These are phyloP conservation scores for Delphinapterus leucas DNA, from an alignment of 2,113 vertebrate species.

Conservation along the genomic window DNA sequence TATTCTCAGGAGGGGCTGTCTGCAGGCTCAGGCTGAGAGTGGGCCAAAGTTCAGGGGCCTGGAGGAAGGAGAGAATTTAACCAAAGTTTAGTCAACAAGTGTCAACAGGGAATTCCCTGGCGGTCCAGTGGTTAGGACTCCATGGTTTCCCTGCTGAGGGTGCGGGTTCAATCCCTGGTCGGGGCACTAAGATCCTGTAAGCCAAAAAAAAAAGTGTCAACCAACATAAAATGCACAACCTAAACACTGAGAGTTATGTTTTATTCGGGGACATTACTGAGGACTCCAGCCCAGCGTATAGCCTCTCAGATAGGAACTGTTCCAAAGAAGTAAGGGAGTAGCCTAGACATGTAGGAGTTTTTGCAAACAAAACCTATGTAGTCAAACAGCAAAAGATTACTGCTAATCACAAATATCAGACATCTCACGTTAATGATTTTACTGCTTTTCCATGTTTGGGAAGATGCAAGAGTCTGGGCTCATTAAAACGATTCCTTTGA, in stretches of 20 bases:
- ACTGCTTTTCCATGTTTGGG: background rate
- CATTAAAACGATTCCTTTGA: background rate
- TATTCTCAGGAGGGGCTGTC: background rate
- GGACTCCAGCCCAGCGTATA: background rate
- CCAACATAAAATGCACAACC: background rate
- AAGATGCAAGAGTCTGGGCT: background rate
- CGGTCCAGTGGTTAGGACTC: no score
- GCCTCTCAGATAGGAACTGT: background rate
- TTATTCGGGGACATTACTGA: background rate
- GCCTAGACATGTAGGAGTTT: background rate
- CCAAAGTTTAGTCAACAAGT: background rate
- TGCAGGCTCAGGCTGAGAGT: background rate
- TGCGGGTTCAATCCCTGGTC: no score
- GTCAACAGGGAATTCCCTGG: no score
- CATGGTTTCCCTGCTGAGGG: no score
- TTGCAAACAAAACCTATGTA: background rate
- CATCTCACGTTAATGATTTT: background rate
- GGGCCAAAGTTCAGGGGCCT: background rate
- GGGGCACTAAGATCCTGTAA: no score
- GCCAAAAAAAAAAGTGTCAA: background rate
- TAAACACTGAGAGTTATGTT: background rate
- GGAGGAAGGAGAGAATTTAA: background rate
- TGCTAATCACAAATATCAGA: background rate
- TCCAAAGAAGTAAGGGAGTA: background rate
- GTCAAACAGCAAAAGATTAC: background rate